Conservation (phyloP, 2,797 vertebrate species). For the Cichlasoma orientale region DNA sequence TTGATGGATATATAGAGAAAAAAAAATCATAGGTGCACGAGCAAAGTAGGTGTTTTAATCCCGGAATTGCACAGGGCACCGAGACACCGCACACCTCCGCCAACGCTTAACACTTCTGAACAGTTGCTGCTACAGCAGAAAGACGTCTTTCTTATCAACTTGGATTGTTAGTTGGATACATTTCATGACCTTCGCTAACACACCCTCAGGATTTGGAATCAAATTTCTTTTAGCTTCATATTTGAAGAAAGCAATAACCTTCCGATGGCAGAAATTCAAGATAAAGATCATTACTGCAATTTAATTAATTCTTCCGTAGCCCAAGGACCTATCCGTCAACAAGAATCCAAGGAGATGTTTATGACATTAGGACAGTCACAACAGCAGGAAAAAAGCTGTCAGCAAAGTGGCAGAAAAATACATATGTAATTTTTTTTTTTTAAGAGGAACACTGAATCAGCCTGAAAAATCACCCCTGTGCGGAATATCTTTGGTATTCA, state of each 20-base stretch:
- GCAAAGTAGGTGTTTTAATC: neutral
- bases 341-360: neutral
- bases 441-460: neutral
- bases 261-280: neutral
- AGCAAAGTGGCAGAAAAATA: neutral
- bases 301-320: neutral
- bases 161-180: neutral
- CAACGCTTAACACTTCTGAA: neutral
- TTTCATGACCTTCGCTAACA: neutral
- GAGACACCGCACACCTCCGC: fast-evolving
- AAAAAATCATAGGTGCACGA: neutral
- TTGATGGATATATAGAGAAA: neutral
- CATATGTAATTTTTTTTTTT: no score
- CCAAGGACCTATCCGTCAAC: neutral
- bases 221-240: constrained; percentile 12
- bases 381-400: neutral
- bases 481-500: constrained; percentile 2
- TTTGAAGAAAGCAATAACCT: constrained; percentile 10
- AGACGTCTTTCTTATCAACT: neutral
- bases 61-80: neutral
- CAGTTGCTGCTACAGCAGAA: neutral
- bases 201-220: neutral
- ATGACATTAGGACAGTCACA: neutral
- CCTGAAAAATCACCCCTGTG: neutral
- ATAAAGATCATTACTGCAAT: constrained; percentile 23